A percentile compares a stretch with the other conserved stretches of the same genome.
Evolutionary conservation across 2,113 vertebrate genomes (phyloP).

Genomic region (Bubo bubo): DNA sequence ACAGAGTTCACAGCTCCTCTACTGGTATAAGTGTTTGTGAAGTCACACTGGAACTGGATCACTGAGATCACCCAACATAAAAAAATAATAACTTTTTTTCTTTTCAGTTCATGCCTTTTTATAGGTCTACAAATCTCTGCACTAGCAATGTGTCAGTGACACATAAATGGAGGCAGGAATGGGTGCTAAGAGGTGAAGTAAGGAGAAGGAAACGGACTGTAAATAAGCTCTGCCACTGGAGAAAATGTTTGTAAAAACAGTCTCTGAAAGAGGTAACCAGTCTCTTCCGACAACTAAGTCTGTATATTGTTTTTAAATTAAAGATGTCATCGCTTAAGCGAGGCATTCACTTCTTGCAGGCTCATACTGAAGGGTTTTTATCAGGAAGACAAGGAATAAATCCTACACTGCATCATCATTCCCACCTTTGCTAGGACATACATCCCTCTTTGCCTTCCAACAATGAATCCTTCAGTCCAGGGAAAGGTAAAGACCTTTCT

Average conservation of each 20-base stretch:
- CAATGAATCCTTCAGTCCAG: rapidly evolving
- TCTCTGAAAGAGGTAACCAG: not conserved
- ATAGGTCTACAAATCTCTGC: not conserved
- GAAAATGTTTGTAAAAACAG: not conserved
- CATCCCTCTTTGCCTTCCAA: not conserved
- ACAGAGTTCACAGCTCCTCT: not conserved
- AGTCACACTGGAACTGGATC: not conserved
- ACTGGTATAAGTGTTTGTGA: rapidly evolving
- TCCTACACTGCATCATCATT: not conserved
- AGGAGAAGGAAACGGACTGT: not conserved
- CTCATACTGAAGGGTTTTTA: not conserved
- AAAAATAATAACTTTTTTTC: not conserved
- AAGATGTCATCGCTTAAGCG: rapidly evolving
- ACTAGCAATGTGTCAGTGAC: not conserved
- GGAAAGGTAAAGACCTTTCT: not conserved
- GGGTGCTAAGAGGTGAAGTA: not conserved
- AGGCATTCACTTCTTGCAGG: not conserved
- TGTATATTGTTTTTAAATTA: not conserved
- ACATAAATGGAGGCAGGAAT: rapidly evolving
- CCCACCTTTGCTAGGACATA: rapidly evolving
- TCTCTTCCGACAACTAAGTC: not conserved
- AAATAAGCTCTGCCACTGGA: not conserved
- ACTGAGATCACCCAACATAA: not conserved
- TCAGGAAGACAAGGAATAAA: not conserved
- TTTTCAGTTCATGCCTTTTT: not conserved